Base-by-base conservation (phyloP, 2,888 invertebrate genomes). In the Hydropsyche betteni region DNA sequence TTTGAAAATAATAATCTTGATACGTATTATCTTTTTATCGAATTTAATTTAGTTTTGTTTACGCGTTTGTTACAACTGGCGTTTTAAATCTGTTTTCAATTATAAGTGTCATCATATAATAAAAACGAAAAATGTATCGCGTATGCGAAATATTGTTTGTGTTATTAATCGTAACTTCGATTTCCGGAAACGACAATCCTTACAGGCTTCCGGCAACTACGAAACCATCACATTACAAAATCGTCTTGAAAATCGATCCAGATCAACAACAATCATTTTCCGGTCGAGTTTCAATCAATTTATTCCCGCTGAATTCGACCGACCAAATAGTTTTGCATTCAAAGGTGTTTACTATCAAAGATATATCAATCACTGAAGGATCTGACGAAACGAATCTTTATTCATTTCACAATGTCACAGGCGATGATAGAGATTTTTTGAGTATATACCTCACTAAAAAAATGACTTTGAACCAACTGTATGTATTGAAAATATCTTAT, bases 401-500 rank as follows among this genome's bases (percentile, higher is more conserved):
- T 14, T 5, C 8, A 0, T 52, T 50, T 51, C 24, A 69, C 5
- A 34, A 55, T 38, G 52, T 44, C 24, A 33, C 84, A 0, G 80
- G 81, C 0, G 81, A 84, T 69, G 85, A 85, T 10, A 87, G 87
- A 0, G 88, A 91, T 79, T 85, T 89, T 69, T 82, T 89, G 16
- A 87, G 83, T 12, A 85, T 91, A 8, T 81, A 82, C 52, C 80
- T 90, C n/a, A 82, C 75, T 0, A 80, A 80, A 0, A 68, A 80
- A 0, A 76, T 91, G 50, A 76, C 78, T 0, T 81, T 82, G 0
- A 83, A 85, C 0, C 82, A 83, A 14, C 83, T 83, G 0, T 89
- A 91, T 80, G 81, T 81, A 0, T 80, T 91, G 1, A 83, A 85
- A 75, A 90, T 93, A 77, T 82, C 85, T 0, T 94, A 90, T 80